A percentile compares a stretch with the other conserved stretches of the same genome.
Conservation (phyloP, 2,888 invertebrate species). For the Keiferia lycopersicella region DNA sequence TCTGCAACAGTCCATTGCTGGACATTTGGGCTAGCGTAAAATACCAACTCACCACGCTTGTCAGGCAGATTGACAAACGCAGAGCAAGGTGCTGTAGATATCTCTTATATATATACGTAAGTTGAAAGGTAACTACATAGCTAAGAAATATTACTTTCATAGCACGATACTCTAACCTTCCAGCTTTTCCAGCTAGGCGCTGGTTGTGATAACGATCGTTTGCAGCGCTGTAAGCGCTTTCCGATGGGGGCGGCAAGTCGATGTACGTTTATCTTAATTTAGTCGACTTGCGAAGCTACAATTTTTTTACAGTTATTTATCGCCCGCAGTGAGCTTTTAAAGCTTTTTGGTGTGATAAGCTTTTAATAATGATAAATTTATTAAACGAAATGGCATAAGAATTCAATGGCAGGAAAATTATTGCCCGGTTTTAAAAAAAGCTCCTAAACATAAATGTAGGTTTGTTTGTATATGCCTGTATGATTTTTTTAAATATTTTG, state of each 20-base stretch:
- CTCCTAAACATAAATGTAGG: neutral
- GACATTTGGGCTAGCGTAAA: no score
- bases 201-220: neutral
- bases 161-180: neutral
- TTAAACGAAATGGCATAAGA: neutral
- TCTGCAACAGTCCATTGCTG: no score
- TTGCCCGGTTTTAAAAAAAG: neutral
- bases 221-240: constrained; percentile 18
- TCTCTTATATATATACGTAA: no score
- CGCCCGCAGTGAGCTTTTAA: constrained; percentile 28
- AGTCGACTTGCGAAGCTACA: constrained; percentile 34
- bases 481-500: no score
- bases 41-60: no score
- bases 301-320: constrained; percentile 44
- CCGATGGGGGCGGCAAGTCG: constrained; percentile 16
- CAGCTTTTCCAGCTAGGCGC: constrained; percentile 3
- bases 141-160: neutral
- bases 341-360: neutral
- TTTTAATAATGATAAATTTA: neutral
- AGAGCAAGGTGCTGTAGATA: no score
- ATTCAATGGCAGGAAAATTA: neutral
- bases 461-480: neutral
- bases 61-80: no score
- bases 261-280: constrained; percentile 33
- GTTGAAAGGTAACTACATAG: no score